These are phyloP conservation scores for Dendronephthya gigantea DNA, from an alignment of 64 coral and sea anemone species.

Conservation along the genomic window DNA sequence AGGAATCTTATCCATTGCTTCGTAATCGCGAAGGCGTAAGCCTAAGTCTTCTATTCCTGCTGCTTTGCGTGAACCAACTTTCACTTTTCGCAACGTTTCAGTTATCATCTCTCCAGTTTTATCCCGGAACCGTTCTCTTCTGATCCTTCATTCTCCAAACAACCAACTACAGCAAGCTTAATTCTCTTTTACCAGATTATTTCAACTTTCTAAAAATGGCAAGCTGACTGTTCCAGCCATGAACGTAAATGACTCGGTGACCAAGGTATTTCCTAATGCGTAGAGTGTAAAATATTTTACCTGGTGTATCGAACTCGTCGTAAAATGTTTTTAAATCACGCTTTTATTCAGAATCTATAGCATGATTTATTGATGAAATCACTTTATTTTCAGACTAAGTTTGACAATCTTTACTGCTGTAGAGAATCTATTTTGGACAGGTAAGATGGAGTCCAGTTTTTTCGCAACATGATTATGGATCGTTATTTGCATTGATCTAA, in stretches of 20 bases:
- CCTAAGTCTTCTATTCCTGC: neutral
- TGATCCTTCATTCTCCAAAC: too few species aligned
- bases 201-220: conserved; percentile 92
- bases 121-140: too few species aligned
- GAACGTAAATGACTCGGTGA: conserved; percentile 99
- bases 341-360: too few species aligned
- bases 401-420: conserved; percentile 99
- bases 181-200: conserved; percentile 41
- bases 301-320: neutral
- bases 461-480: too few species aligned
- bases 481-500: neutral
- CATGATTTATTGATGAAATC: too few species aligned
- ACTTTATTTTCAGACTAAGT: conserved; percentile 78
- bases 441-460: neutral
- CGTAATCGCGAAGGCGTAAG: neutral
- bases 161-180: too few species aligned
- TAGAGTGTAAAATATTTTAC: neutral
- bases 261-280: conserved; percentile 53
- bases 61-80: too few species aligned
- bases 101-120: too few species aligned
- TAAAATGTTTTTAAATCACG: neutral
- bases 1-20: too few species aligned
- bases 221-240: conserved; percentile 96
- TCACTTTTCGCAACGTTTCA: too few species aligned
- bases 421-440: conserved; percentile 99